A percentile compares a stretch with the other conserved stretches of the same genome.
phyloP scores from a whole-genome alignment of 2,888 invertebrate species.

The Argyra leucocephala region DNA sequence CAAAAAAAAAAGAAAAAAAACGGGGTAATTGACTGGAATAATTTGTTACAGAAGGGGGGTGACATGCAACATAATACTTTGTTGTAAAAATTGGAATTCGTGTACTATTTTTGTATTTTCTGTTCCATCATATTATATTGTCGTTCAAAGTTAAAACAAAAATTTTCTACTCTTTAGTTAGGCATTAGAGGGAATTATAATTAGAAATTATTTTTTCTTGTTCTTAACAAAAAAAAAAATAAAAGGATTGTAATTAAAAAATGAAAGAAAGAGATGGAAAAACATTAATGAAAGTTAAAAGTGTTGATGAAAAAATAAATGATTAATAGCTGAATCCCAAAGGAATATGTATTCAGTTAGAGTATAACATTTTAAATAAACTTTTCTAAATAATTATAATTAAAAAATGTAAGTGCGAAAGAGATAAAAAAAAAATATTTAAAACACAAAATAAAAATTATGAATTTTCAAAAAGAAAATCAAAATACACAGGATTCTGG shows the following conservation, averaged over 20 bases:
- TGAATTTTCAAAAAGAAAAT: no score
- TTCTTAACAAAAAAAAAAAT: background rate
- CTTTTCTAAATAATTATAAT: no score
- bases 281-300: background rate
- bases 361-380: no score
- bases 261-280: background rate
- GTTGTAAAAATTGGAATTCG: no score
- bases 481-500: no score
- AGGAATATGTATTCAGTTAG: no score
- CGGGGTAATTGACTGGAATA: slow-evolving; percentile 4
- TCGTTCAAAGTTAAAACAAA: background rate
- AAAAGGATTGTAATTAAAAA: slow-evolving; percentile 4
- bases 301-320: background rate
- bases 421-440: no score
- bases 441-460: no score
- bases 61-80: background rate
- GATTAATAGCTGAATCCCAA: background rate
- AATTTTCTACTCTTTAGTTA: no score
- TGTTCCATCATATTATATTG: no score
- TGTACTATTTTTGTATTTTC: no score
- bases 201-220: background rate
- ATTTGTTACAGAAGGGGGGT: background rate
- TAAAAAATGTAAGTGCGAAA: no score
- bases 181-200: slow-evolving; percentile 1
- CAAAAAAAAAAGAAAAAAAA: background rate